phyloP scores from a whole-genome alignment of 2,888 invertebrate species.

The Phasia obesa region DNA sequence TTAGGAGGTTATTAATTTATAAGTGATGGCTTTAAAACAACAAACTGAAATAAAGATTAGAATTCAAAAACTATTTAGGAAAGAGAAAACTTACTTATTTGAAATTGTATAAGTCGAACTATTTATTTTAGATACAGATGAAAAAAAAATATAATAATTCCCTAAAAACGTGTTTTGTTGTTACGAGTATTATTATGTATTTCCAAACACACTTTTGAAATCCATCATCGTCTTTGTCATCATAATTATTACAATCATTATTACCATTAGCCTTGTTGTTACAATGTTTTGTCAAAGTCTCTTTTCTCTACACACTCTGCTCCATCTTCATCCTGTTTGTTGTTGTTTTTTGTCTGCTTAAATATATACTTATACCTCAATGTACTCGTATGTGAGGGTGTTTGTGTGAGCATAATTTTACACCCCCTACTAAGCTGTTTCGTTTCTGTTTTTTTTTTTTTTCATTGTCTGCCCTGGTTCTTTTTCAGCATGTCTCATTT shows the following conservation, averaged over 20 bases:
- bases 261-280: conserved; percentile 19
- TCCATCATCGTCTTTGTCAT: conserved; percentile 33
- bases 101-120: too few relatives aligned
- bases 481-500: conserved; percentile 54
- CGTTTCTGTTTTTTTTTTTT: background rate
- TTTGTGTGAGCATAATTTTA: conserved; percentile 22
- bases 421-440: conserved; percentile 31
- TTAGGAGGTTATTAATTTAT: too few relatives aligned
- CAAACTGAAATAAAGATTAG: too few relatives aligned
- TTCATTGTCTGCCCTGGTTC: conserved; percentile 55
- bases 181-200: conserved; percentile 16
- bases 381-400: background rate
- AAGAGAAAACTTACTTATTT: too few relatives aligned
- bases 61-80: too few relatives aligned
- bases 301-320: background rate
- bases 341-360: conserved; percentile 25
- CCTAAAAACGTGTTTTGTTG: background rate
- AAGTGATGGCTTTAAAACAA: too few relatives aligned
- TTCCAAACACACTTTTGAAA: conserved; percentile 18
- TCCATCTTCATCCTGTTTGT: conserved; percentile 13
- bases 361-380: too few relatives aligned
- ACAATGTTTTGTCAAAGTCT: conserved; percentile 14
- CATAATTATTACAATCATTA: conserved; percentile 22
- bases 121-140: too few relatives aligned
- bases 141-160: background rate